These are phyloP conservation scores for Cantharis rustica DNA, from an alignment of 2,888 invertebrate genomes.

Conservation along the genomic window DNA sequence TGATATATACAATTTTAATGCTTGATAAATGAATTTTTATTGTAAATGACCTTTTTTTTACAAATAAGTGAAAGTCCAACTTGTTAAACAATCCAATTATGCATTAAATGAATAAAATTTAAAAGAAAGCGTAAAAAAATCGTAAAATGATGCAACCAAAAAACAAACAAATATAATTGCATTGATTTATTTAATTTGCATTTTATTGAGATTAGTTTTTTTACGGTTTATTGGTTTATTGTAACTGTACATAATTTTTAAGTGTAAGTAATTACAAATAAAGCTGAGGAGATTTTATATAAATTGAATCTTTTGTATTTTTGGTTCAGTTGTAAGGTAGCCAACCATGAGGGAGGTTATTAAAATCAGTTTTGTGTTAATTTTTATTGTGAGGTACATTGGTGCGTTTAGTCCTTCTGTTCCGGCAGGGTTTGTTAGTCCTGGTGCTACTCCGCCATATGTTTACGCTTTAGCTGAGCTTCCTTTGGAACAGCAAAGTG, in stretches of 20 bases:
- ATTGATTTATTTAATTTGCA: background rate
- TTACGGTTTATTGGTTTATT: slow-evolving; percentile 10
- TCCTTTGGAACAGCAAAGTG: background rate
- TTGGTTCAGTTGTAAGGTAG: background rate
- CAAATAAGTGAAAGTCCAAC: slow-evolving; percentile 16
- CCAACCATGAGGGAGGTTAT: background rate
- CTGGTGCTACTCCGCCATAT: background rate
- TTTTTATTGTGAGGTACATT: background rate
- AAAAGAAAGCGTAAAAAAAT: slow-evolving; percentile 21
- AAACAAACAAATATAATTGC: slow-evolving; percentile 2
- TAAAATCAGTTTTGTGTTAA: background rate
- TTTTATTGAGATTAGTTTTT: slow-evolving; percentile 1
- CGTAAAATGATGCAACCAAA: slow-evolving; percentile 13
- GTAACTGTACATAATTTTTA: slow-evolving; percentile 9
- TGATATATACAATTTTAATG: background rate
- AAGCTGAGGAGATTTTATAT: background rate
- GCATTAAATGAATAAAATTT: slow-evolving; percentile 15
- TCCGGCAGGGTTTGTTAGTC: background rate
- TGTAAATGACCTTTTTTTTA: background rate
- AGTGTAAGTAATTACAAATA: slow-evolving; percentile 8
- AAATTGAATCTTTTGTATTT: background rate
- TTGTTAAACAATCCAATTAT: slow-evolving; percentile 1
- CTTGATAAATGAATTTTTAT: background rate
- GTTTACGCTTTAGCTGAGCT: slow-evolving; percentile 4
- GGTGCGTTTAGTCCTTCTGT: background rate